These are phyloP conservation scores for Polypterus bichir DNA, from an alignment of 2,113 vertebrate genomes.

Conservation along the genomic window DNA sequence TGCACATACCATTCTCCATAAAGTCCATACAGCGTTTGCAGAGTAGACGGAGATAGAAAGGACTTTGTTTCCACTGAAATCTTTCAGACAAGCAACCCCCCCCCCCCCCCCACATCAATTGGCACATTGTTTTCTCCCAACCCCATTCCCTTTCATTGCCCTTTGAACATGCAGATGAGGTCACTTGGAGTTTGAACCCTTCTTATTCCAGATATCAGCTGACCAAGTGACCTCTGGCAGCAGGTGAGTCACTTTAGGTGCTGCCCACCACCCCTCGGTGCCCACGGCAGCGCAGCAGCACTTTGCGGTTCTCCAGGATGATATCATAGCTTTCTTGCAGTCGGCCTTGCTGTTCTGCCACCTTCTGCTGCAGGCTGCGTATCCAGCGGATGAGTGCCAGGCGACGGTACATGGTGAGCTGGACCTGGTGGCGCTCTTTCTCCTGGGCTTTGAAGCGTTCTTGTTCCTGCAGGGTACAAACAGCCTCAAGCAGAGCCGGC, in stretches of 20 bases:
- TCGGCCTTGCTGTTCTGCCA: conserved; percentile 83
- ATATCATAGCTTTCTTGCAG: conserved; percentile 88
- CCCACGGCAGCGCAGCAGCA: conserved; percentile 57
- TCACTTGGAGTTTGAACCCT: too few relatives aligned
- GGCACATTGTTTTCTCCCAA: too few relatives aligned
- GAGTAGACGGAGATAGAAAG: too few relatives aligned
- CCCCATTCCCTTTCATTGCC: too few relatives aligned
- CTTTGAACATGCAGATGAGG: too few relatives aligned
- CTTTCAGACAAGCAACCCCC: too few relatives aligned
- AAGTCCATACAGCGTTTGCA: too few relatives aligned
- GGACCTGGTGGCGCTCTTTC: conserved; percentile 88
- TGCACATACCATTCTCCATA: too few relatives aligned
- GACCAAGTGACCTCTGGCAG: too few relatives aligned
- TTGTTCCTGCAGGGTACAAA: conserved; percentile 75
- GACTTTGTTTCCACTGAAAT: too few relatives aligned
- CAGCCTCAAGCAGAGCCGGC: conserved; percentile 58
- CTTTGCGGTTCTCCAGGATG: conserved; percentile 87
- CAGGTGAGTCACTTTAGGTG: not conserved
- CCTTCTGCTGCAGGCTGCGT: conserved; percentile 67
- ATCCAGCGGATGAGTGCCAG: conserved; percentile 89
- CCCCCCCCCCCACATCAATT: too few relatives aligned
- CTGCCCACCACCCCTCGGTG: not conserved
- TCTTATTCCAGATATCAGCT: too few relatives aligned
- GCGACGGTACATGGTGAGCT: conserved; percentile 91
- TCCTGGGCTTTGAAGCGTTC: conserved; percentile 85